A percentile compares a stretch with the other conserved stretches of the same genome.
These are phyloP conservation scores for Branchipolynoe longqiensis DNA, from an alignment of 2,888 invertebrate species.

Conservation along the genomic window DNA sequence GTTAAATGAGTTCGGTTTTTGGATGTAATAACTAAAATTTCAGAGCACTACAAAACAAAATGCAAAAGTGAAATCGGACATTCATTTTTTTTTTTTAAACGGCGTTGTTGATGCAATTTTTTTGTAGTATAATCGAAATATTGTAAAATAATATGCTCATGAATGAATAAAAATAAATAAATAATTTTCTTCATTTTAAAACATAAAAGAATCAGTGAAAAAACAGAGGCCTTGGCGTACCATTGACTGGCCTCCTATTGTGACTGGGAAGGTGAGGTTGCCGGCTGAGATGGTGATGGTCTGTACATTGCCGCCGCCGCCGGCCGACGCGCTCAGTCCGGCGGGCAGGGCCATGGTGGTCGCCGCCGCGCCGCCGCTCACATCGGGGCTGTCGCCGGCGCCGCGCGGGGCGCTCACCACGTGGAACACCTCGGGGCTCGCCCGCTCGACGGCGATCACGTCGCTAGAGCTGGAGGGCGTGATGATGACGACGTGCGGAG, in stretches of 20 bases:
- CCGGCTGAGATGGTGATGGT: slow-evolving; percentile 77
- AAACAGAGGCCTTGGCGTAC: too few species aligned
- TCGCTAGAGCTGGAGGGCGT: neutral
- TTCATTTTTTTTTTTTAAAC: too few species aligned
- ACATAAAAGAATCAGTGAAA: too few species aligned
- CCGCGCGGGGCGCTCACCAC: slow-evolving; percentile 62
- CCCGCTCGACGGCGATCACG: slow-evolving; percentile 66
- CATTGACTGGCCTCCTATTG: slow-evolving; percentile 63
- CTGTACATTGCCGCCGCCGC: slow-evolving; percentile 70
- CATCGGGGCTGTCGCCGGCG: slow-evolving; percentile 48
- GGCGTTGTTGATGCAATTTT: too few species aligned
- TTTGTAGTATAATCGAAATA: too few species aligned
- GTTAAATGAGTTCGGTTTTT: too few species aligned
- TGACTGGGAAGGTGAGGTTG: slow-evolving; percentile 75
- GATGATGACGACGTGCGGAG: neutral
- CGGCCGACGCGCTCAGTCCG: slow-evolving; percentile 59
- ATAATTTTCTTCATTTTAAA: too few species aligned
- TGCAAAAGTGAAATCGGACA: too few species aligned
- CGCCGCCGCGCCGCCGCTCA: slow-evolving; percentile 49
- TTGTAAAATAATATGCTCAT: too few species aligned
- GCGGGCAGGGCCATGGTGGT: slow-evolving; percentile 52
- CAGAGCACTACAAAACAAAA: too few species aligned
- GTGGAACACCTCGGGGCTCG: slow-evolving; percentile 67
- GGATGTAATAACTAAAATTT: too few species aligned
- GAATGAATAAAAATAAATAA: too few species aligned